phyloP scores from a whole-genome alignment of 2,797 vertebrate genomes.

The Premnoplex brunnescens region DNA sequence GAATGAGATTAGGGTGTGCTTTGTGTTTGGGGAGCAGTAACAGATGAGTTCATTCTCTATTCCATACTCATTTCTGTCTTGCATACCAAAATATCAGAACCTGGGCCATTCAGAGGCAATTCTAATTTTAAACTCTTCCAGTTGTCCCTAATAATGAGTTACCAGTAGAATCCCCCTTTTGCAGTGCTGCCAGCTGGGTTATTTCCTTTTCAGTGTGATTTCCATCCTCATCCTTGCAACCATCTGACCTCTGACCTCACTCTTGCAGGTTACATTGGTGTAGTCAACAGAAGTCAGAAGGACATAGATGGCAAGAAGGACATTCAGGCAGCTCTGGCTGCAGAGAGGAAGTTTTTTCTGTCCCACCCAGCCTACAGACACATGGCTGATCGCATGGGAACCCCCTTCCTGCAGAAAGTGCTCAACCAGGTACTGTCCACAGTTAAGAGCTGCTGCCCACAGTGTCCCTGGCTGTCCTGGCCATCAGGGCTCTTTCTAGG shows the following conservation, averaged over 20 bases:
- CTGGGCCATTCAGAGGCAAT: not conserved
- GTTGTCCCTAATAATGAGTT: not conserved
- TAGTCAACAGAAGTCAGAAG: constrained; percentile 98
- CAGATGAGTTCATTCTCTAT: not conserved
- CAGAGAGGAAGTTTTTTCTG: constrained; percentile 96
- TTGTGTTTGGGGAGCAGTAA: not conserved
- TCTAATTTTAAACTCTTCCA: not conserved
- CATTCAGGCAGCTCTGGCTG: constrained; percentile 90
- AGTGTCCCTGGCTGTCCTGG: not conserved
- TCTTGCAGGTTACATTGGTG: constrained; percentile 91
- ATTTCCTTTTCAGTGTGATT: not conserved
- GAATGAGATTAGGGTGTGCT: not conserved
- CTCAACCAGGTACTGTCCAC: constrained; percentile 90
- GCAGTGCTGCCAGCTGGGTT: not conserved
- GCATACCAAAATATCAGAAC: not conserved
- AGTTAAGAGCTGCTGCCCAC: not conserved
- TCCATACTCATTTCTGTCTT: not conserved
- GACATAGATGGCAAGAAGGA: constrained; percentile 98
- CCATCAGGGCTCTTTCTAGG: not conserved
- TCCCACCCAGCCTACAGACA: constrained; percentile 94
- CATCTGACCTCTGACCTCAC: not conserved
- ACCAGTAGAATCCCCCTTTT: not conserved
- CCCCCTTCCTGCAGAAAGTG: constrained; percentile 92
- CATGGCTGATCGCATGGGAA: constrained; percentile 97
- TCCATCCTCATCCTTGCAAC: not conserved